Conservation (phyloP, 2,888 invertebrate species). For the Lycophotia porphyrea region DNA sequence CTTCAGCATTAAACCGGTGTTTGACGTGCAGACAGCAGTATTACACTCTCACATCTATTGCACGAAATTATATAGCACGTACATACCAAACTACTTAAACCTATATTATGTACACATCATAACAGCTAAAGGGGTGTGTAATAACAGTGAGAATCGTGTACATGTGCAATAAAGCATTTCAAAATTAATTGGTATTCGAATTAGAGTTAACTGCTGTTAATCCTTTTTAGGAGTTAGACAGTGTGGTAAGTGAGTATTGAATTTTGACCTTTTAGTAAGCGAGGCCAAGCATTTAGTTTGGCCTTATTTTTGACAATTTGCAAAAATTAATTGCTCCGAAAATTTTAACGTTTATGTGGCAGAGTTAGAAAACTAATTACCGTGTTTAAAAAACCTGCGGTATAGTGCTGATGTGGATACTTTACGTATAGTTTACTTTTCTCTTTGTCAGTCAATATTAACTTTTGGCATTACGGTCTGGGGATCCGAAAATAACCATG, state of each 20-base stretch:
- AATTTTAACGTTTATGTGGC: background rate
- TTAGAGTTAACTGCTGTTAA: background rate
- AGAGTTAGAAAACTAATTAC: too few species aligned
- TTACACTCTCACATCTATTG: background rate
- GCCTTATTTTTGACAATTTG: conserved; percentile 18
- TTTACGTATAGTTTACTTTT: too few species aligned
- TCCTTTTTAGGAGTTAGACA: conserved; percentile 2
- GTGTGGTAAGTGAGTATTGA: too few species aligned
- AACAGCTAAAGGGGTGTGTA: background rate
- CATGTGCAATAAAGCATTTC: background rate
- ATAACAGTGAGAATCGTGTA: conserved; percentile 4
- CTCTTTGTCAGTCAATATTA: too few species aligned
- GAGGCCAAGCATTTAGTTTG: conserved; percentile 16
- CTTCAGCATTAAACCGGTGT: conserved; percentile 28
- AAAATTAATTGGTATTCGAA: conserved; percentile 1
- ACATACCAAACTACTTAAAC: background rate
- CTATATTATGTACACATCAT: background rate
- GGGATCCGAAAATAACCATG: too few species aligned
- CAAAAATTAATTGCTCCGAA: background rate
- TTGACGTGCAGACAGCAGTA: conserved; percentile 5
- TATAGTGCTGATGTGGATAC: too few species aligned
- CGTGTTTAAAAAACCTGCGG: too few species aligned
- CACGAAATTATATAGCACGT: conserved; percentile 4
- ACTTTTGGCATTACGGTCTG: too few species aligned
- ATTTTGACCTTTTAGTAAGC: conserved; percentile 31